These are phyloP conservation scores for Thymelicus acteon DNA, from an alignment of 2,888 invertebrate genomes.

Conservation along the genomic window DNA sequence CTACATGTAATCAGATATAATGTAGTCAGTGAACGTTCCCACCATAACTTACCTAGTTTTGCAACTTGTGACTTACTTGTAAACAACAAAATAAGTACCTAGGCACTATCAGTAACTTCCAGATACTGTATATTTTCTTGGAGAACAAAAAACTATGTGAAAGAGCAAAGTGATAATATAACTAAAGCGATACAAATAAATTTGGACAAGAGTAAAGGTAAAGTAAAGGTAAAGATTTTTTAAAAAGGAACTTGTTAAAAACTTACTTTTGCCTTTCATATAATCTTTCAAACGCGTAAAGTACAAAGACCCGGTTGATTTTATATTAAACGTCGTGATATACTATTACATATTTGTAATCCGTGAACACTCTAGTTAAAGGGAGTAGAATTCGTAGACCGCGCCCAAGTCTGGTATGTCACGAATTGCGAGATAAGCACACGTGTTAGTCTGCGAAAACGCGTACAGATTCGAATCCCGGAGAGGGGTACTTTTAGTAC, in stretches of 20 bases:
- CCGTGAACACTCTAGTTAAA: conserved; percentile 17
- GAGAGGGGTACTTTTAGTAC: neutral
- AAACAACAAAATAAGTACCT: too few relatives aligned
- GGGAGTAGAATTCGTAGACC: conserved; percentile 50
- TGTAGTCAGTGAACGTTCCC: too few relatives aligned
- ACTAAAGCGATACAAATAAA: too few relatives aligned
- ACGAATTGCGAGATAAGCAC: conserved; percentile 68
- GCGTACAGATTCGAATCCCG: neutral
- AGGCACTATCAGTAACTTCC: too few relatives aligned
- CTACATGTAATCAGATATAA: too few relatives aligned
- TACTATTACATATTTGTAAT: conserved; percentile 26
- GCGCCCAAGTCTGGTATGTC: conserved; percentile 72
- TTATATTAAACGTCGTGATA: conserved; percentile 6
- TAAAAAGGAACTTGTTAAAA: neutral
- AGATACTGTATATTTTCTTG: too few relatives aligned
- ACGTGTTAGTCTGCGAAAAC: conserved; percentile 60
- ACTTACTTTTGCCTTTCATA: neutral
- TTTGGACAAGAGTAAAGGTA: too few relatives aligned
- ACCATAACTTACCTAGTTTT: too few relatives aligned
- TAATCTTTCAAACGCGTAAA: neutral
- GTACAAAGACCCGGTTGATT: neutral
- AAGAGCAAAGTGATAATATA: too few relatives aligned
- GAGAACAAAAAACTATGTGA: too few relatives aligned
- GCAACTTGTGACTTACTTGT: too few relatives aligned
- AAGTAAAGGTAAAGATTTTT: too few relatives aligned